Conservation (phyloP, 2,113 vertebrate genomes). For the Ptyas mucosa region DNA sequence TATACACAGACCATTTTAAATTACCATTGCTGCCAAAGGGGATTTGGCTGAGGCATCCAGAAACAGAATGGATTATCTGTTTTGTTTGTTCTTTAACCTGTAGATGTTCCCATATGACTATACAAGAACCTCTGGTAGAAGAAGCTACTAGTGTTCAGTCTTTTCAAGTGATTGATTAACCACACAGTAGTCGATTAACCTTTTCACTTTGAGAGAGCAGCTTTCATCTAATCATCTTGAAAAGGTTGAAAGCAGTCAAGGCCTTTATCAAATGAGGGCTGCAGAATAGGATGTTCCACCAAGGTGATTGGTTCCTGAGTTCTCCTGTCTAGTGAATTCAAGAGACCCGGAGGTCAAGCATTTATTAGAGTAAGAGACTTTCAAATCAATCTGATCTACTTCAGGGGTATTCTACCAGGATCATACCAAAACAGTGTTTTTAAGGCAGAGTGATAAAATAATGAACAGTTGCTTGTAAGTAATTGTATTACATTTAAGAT, state of each 20-base stretch:
- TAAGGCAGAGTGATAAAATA: slow-evolving; percentile 55
- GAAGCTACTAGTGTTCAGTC: slow-evolving; percentile 49
- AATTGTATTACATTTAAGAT: slow-evolving; percentile 32
- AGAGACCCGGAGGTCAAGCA: slow-evolving; percentile 64
- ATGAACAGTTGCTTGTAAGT: slow-evolving; percentile 40
- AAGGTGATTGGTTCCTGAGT: slow-evolving; percentile 61
- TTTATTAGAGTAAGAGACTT: slow-evolving; percentile 70
- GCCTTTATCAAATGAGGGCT: slow-evolving; percentile 61
- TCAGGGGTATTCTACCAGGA: slow-evolving; percentile 59
- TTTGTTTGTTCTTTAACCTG: slow-evolving; percentile 44
- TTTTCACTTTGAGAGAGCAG: slow-evolving; percentile 60
- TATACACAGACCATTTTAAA: slow-evolving; percentile 43
- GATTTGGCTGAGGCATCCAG: slow-evolving; percentile 47
- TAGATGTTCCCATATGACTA: slow-evolving; percentile 56
- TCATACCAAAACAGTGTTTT: slow-evolving; percentile 60
- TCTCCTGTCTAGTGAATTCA: slow-evolving; percentile 65
- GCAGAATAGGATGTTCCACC: slow-evolving; percentile 51
- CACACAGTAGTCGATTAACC: slow-evolving; percentile 61
- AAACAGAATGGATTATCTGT: slow-evolving; percentile 37
- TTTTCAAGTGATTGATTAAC: slow-evolving; percentile 64
- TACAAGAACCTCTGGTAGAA: slow-evolving; percentile 51
- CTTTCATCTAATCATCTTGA: slow-evolving; percentile 54
- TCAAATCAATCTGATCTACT: slow-evolving; percentile 66
- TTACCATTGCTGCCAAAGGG: slow-evolving; percentile 34
- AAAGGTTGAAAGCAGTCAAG: slow-evolving; percentile 67